Evolutionary conservation across 2,888 invertebrate genomes (phyloP), one percentile per base, ranked within the genome.

Genomic region (Microchrysa polita): DNA sequence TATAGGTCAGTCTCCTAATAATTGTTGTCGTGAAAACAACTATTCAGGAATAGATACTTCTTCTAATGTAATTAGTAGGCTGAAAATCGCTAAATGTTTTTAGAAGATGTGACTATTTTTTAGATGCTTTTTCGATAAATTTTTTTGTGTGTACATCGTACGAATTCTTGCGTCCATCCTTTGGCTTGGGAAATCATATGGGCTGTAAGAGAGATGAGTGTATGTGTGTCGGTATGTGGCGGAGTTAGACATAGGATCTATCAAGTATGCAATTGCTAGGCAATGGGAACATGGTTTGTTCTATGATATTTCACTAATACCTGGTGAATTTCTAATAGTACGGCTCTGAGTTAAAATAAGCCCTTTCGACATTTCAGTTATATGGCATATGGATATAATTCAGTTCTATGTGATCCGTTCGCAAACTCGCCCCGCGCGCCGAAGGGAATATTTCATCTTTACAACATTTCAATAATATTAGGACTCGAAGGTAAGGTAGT

Each of bases 251-350:
- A 34, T 34, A 34, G 27, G 27, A 34, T 34, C 27, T 34, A 34
- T 34, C 20, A 42, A 40, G 40, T 69, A 69, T 57, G 55, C 40
- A 42, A 34, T 7, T 7, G 55, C 12, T 55, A 34, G 7, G 27
- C 27, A 34, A 34, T 34, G 40, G 20, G 34, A 57, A 55, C 55
- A 57, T 16, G 55, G 42, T 55, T 48, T 34, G 20, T 12, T 65
- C 65, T 48, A n/a, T n/a, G 48, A 48, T 65, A 65, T 65, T 65
- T 48, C 48, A 65, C 65, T 65, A 65, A 65, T 65, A 65, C 65
- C 65, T 48, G 18, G 18, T 65, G 34, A 65, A 65, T 65, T 55
- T 69, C 57, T 55, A 69, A 40, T 69, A 57, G 69, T 55, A 18
- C 40, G 55, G 57, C 57, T n/a, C n/a, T 69, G 69, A 55, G 69